Evolutionary conservation across 2,888 invertebrate genomes (phyloP), one percentile per base, ranked within the genome.

Genomic region (Entomobrya proxima): DNA sequence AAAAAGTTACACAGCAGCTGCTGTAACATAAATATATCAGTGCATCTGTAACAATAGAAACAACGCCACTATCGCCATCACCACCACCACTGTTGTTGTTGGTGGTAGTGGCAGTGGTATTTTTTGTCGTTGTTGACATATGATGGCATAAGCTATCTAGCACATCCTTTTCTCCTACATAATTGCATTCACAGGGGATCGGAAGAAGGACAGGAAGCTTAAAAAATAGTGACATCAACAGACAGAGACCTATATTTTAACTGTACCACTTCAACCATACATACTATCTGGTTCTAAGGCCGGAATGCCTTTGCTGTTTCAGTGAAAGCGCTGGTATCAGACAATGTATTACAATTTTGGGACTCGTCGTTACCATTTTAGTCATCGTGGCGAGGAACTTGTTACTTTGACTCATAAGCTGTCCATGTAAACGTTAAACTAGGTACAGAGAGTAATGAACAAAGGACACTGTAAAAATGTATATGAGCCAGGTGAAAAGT

Each of bases 101-200:
- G 40, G 13, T 40, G 64, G 2, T 64, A 21, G 1, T 32, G n/a
- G 18, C 35, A 9, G 37, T 40, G 64, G 35, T 40, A 40, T 67
- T 67, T 67, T 1, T 67, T 67, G 40, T 24, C 27, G 69, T 27
- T 27, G 44, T 44, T 40, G 40, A 44, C 7, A 44, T 69, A 69
- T 35, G 61, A 61, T 61, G 40, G 24, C 40, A 67, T 67, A 69
- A 35, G 52, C 79, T 37, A 52, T 69, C 44, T 44, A 55, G 52
- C 69, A 32, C 50, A 79, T 67, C 44, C 44, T 77, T 18, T 30
- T 37, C 24, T 21, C n/a, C 5, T 44, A 72, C 61, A 75, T 81
- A 74, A 81, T 81, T 81, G 81, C 81, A 81, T 72, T 75, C 74
- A 47, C 81, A 18, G 55, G 81, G 81, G 81, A 81, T 37, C 44